phyloP scores from a whole-genome alignment of 2,888 invertebrate genomes.

The Dexiosoma caninum region DNA sequence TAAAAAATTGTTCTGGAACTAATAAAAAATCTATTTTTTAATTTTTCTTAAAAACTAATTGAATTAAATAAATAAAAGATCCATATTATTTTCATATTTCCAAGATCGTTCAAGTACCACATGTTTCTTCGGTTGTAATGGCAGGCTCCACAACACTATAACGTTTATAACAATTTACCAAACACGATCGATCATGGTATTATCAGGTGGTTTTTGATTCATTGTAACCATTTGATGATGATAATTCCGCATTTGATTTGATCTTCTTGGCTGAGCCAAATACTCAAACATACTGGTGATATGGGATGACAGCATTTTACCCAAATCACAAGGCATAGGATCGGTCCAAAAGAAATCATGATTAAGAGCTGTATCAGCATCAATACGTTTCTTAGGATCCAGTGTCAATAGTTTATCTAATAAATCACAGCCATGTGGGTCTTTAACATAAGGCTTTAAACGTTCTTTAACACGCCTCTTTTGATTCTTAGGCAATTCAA shows the following conservation, averaged over 20 bases:
- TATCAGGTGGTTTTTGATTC: conserved; percentile 83
- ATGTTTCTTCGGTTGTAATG: background rate
- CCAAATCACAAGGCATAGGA: conserved; percentile 95
- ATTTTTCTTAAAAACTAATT: background rate
- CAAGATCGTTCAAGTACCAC: background rate
- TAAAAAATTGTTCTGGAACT: background rate
- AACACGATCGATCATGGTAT: conserved; percentile 91
- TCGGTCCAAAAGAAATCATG: conserved; percentile 99
- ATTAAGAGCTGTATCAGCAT: conserved; percentile 95
- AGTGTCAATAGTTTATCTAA: conserved; percentile 93
- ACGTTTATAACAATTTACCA: conserved; percentile 80
- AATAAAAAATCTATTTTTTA: background rate
- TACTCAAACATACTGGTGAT: conserved; percentile 97
- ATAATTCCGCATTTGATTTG: conserved; percentile 84
- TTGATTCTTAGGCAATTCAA: conserved; percentile 92
- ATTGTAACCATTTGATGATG: conserved; percentile 80
- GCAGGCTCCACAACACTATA: too few relatives aligned
- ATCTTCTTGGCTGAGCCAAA: conserved; percentile 86
- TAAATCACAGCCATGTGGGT: conserved; percentile 94
- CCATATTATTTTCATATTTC: background rate
- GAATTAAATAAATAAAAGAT: background rate
- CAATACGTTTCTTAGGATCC: conserved; percentile 92
- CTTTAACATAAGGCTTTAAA: conserved; percentile 92
- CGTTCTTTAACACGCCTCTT: conserved; percentile 91
- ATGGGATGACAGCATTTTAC: conserved; percentile 94